phyloP scores from a whole-genome alignment of 2,888 invertebrate species.

The Elmis aenea region DNA sequence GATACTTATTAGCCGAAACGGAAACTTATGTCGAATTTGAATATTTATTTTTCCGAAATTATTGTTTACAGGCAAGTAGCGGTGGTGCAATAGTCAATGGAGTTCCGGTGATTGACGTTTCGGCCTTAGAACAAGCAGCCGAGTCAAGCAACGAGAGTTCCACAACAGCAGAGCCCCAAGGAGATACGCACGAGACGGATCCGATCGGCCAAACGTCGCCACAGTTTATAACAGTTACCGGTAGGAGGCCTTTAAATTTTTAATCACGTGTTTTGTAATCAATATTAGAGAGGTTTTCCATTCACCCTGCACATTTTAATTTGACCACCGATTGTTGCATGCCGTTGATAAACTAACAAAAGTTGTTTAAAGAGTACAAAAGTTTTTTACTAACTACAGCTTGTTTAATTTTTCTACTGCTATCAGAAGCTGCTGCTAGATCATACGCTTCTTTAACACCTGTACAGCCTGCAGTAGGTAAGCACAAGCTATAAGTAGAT shows the following conservation, averaged over 20 bases:
- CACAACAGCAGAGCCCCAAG: slow-evolving; percentile 49
- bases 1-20: too few relatives aligned
- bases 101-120: slow-evolving; percentile 46
- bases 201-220: slow-evolving; percentile 49
- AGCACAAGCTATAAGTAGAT: slow-evolving; percentile 39
- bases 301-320: background rate
- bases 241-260: slow-evolving; percentile 41
- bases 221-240: slow-evolving; percentile 69
- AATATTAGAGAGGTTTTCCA: background rate
- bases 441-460: slow-evolving; percentile 55
- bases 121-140: slow-evolving; percentile 52
- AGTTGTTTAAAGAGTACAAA: too few relatives aligned
- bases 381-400: too few relatives aligned
- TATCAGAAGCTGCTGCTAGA: slow-evolving; percentile 49
- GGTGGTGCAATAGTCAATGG: slow-evolving; percentile 36
- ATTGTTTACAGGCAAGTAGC: slow-evolving; percentile 8
- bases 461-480: slow-evolving; percentile 50
- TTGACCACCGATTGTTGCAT: too few relatives aligned
- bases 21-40: background rate
- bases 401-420: slow-evolving; percentile 31
- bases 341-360: too few relatives aligned
- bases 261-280: background rate
- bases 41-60: background rate
- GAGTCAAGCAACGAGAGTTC: slow-evolving; percentile 57
- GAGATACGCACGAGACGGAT: slow-evolving; percentile 50